Conservation (phyloP, 2,113 vertebrate species). For the Cisticola juncidis region DNA sequence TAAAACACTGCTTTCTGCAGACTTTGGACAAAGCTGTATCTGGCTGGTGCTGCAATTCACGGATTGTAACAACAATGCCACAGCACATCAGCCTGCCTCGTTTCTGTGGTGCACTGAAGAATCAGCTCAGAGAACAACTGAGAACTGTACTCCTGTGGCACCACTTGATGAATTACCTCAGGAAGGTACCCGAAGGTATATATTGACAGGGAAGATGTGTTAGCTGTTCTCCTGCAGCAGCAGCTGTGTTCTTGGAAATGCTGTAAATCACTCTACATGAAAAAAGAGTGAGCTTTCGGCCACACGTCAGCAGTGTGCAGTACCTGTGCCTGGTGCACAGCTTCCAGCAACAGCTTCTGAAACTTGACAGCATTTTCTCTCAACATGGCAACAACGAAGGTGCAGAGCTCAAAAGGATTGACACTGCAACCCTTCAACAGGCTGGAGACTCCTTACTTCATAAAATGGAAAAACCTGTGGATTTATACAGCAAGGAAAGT, state of each 20-base stretch:
- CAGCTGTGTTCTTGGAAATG: background rate
- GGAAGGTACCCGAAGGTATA: background rate
- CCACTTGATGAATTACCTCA: background rate
- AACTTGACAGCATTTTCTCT: background rate
- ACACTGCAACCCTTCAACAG: rapidly evolving
- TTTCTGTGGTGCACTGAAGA: rapidly evolving
- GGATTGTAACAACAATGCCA: rapidly evolving
- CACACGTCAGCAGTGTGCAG: background rate
- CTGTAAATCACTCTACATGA: rapidly evolving
- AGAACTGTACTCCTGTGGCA: background rate
- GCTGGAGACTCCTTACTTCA: background rate
- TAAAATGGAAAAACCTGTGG: rapidly evolving
- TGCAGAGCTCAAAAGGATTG: background rate
- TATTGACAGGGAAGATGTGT: background rate
- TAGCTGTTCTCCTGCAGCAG: background rate
- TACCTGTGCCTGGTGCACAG: background rate
- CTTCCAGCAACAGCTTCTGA: background rate
- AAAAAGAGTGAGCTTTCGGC: background rate
- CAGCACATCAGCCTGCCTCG: rapidly evolving
- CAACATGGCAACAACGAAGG: rapidly evolving
- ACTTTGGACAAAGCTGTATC: background rate
- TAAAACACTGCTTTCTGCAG: background rate
- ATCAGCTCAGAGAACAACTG: background rate
- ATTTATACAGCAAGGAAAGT: background rate
- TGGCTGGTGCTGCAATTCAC: rapidly evolving